Conservation (phyloP, 2,113 vertebrate species). For the Misgurnus mizolepis region DNA sequence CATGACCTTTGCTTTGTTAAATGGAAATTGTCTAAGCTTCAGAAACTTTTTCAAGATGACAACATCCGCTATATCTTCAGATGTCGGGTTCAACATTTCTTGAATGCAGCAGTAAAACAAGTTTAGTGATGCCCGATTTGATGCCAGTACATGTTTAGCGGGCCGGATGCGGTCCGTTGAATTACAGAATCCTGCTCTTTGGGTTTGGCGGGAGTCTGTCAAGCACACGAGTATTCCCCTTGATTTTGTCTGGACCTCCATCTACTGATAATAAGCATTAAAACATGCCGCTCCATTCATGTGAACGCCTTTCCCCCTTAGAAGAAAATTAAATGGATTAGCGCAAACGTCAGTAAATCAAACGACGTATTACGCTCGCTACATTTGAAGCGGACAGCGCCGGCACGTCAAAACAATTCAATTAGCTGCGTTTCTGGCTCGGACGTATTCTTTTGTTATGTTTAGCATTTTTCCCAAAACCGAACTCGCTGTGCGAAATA, state of each 20-base stretch:
- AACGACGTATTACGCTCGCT: slow-evolving; percentile 62
- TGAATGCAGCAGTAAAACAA: not conserved
- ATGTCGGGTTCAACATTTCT: not conserved
- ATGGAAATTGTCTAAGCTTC: too few relatives aligned
- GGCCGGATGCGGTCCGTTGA: not conserved
- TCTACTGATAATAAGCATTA: slow-evolving; percentile 72
- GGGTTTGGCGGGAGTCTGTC: slow-evolving; percentile 10
- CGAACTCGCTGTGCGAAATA: slow-evolving; percentile 24
- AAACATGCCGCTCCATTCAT: slow-evolving; percentile 65
- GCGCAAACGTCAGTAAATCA: slow-evolving; percentile 73
- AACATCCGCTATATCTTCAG: too few relatives aligned
- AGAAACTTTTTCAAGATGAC: too few relatives aligned
- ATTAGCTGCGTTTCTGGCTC: slow-evolving; percentile 57
- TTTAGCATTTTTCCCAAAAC: slow-evolving; percentile 20
- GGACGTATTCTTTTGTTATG: slow-evolving; percentile 51
- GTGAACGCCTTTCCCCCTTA: slow-evolving; percentile 69
- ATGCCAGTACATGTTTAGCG: slow-evolving; percentile 24
- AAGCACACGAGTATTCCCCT: slow-evolving; percentile 26
- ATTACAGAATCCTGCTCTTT: too few relatives aligned
- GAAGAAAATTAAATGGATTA: slow-evolving; percentile 79
- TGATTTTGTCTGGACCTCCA: slow-evolving; percentile 57
- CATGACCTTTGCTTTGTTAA: too few relatives aligned
- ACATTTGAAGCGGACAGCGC: slow-evolving; percentile 64
- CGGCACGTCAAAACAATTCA: slow-evolving; percentile 58
- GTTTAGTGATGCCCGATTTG: slow-evolving; percentile 36